Evolutionary conservation across 35 echinoderm and acorn worm genomes (phyloP).

Genomic region (Strongylocentrotus purpuratus): DNA sequence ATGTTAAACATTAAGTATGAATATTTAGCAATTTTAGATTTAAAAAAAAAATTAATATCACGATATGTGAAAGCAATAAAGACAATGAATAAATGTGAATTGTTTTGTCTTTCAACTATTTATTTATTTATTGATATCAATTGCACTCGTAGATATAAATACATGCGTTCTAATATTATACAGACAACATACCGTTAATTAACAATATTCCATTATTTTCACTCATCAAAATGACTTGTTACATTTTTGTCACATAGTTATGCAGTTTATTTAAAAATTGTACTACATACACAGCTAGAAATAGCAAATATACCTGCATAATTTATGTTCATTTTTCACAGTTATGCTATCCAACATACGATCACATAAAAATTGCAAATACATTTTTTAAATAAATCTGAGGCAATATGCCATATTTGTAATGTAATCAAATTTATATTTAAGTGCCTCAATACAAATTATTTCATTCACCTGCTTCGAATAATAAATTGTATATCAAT

Average conservation of each 20-base stretch:
- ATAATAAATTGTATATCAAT: no score
- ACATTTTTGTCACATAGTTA: neutral
- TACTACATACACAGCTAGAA: neutral
- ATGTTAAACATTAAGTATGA: neutral
- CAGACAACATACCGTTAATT: neutral
- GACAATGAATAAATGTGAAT: neutral
- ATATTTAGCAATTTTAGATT: neutral
- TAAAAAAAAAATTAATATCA: neutral
- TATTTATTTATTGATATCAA: neutral
- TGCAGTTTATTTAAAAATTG: neutral
- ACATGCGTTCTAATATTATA: constrained; percentile 7
- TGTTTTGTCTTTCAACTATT: neutral
- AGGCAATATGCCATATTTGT: no score
- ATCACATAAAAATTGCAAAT: no score
- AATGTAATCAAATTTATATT: no score
- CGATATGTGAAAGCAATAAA: neutral
- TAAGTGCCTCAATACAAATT: no score
- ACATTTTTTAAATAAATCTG: no score
- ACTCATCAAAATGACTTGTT: neutral
- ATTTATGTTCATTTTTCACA: neutral
- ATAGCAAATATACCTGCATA: neutral
- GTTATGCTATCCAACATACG: neutral
- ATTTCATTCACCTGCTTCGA: no score
- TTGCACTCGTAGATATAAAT: constrained; percentile 8
- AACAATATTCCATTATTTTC: neutral